A percentile compares a stretch with the other conserved stretches of the same genome.
These are phyloP conservation scores for Chionomys nivalis DNA, from an alignment of 2,113 vertebrate genomes.

Conservation along the genomic window DNA sequence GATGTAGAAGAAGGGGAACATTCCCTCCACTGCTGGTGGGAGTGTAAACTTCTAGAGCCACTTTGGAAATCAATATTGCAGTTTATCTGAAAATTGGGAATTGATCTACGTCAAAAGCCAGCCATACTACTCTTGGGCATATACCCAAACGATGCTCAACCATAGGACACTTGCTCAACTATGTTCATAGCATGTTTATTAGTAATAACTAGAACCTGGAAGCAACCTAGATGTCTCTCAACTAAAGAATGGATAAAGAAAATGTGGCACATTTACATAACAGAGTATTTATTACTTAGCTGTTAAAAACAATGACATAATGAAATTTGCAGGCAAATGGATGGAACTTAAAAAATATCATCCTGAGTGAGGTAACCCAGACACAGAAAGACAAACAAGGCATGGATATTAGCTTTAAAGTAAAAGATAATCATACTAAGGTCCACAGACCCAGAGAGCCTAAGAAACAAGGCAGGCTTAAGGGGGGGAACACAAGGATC, in stretches of 20 bases:
- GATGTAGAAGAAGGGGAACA: not conserved
- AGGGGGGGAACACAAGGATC: not conserved
- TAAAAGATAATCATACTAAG: not conserved
- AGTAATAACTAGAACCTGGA: not conserved
- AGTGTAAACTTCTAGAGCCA: not conserved
- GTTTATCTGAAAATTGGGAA: not conserved
- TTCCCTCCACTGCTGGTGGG: not conserved
- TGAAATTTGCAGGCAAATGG: not conserved
- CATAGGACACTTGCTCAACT: not conserved
- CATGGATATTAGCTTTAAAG: not conserved
- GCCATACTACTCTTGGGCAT: not conserved
- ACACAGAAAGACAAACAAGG: not conserved
- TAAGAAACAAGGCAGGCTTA: not conserved
- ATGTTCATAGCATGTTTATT: not conserved
- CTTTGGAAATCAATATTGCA: not conserved
- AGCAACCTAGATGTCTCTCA: not conserved
- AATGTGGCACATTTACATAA: not conserved
- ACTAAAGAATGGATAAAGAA: not conserved
- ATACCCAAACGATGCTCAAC: too few relatives aligned
- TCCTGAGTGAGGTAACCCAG: not conserved
- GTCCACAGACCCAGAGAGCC: not conserved
- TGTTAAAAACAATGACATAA: not conserved
- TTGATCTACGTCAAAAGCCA: not conserved
- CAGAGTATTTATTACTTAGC: not conserved
- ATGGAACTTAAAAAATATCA: not conserved